Evolutionary conservation across 2,113 vertebrate genomes (phyloP).

Genomic region (Podilymbus podiceps): DNA sequence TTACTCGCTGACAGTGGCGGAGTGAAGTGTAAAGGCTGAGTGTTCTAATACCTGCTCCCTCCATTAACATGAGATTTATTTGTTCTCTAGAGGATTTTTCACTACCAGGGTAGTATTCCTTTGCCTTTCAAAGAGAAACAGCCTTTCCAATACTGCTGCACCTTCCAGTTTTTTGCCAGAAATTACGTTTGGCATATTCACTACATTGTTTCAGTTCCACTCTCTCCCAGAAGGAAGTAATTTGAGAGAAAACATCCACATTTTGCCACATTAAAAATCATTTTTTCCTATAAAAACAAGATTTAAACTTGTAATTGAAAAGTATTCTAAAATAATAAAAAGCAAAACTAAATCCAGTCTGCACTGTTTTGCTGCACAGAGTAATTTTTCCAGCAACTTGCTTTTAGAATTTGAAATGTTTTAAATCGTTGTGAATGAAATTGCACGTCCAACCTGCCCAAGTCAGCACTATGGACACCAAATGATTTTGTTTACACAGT

Average conservation of each 20-base stretch:
- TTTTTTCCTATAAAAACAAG: neutral
- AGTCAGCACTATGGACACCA: neutral
- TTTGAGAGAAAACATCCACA: neutral
- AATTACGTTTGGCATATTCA: neutral
- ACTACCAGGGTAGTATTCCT: neutral
- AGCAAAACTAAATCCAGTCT: neutral
- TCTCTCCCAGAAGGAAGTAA: constrained; percentile 7
- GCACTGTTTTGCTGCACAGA: neutral
- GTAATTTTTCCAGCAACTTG: neutral
- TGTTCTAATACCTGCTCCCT: neutral
- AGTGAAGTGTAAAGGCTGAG: neutral
- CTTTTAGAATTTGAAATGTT: neutral
- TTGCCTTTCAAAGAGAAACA: neutral
- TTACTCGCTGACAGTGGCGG: neutral
- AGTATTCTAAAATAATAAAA: neutral
- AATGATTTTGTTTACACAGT: neutral
- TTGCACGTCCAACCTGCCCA: neutral
- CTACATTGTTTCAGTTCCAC: neutral
- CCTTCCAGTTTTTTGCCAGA: neutral
- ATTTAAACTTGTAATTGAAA: neutral
- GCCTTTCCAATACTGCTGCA: neutral
- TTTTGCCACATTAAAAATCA: neutral
- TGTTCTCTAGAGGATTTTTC: neutral
- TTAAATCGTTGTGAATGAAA: neutral
- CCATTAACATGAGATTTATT: neutral